Evolutionary conservation across 2,888 invertebrate species (phyloP).

Genomic region (Chirona hameri): DNA sequence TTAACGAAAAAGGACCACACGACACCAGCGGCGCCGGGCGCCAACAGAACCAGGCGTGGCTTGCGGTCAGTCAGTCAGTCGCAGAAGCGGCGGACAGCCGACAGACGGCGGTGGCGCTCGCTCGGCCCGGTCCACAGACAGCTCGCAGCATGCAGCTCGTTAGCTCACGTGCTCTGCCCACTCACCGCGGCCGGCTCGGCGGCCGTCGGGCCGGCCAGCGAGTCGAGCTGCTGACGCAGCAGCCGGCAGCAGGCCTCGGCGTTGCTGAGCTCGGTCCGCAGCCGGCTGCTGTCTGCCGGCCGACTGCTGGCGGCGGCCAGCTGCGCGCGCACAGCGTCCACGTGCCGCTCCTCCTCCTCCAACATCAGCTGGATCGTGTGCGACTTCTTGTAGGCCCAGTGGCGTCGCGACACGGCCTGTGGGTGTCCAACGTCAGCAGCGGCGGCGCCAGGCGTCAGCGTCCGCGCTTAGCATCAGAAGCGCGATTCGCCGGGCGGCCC

Average conservation of each 20-base stretch:
- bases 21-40: too few relatives aligned
- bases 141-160: too few relatives aligned
- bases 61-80: too few relatives aligned
- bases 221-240: slow-evolving; percentile 56
- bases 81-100: too few relatives aligned
- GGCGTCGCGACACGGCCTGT: slow-evolving; percentile 14
- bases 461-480: not conserved
- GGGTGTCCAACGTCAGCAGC: slow-evolving; percentile 30
- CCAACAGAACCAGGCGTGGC: too few relatives aligned
- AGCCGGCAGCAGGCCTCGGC: slow-evolving; percentile 60
- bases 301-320: slow-evolving; percentile 45
- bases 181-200: slow-evolving; percentile 8
- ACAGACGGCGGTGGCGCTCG: too few relatives aligned
- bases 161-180: not conserved
- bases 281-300: slow-evolving; percentile 49
- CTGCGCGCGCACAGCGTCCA: slow-evolving; percentile 70
- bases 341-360: slow-evolving; percentile 77
- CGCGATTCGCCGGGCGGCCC: not conserved
- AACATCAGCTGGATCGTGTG: slow-evolving; percentile 85
- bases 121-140: too few relatives aligned
- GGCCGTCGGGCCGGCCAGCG: slow-evolving; percentile 28
- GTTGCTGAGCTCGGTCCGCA: slow-evolving; percentile 54
- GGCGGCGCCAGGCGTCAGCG: not conserved
- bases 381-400: slow-evolving; percentile 58
- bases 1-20: not conserved